Conservation (phyloP, 2,113 vertebrate genomes). For the Ailuropoda melanoleuca region DNA sequence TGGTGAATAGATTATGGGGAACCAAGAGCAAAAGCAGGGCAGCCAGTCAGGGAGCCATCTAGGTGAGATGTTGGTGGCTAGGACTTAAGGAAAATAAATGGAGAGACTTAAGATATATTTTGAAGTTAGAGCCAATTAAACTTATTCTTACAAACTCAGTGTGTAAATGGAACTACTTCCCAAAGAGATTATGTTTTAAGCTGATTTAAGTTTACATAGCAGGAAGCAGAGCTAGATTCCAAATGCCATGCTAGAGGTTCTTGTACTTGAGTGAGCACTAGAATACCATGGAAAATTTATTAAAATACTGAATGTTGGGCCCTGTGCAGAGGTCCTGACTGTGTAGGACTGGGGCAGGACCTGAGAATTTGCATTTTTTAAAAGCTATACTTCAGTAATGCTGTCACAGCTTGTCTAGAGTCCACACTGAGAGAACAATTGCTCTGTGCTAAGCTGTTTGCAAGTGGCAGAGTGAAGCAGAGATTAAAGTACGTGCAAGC, state of each 20-base stretch:
- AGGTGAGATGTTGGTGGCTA: not conserved
- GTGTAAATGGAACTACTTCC: not conserved
- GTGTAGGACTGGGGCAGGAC: not conserved
- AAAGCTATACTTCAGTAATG: not conserved
- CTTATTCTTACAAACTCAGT: not conserved
- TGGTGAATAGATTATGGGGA: not conserved
- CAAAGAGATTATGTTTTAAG: not conserved
- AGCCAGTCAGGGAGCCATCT: too few relatives aligned
- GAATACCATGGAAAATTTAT: not conserved
- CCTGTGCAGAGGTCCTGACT: not conserved
- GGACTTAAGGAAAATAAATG: not conserved
- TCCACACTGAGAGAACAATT: not conserved
- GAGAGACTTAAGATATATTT: not conserved
- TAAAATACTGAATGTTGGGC: not conserved
- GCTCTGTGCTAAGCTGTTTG: not conserved
- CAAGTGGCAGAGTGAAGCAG: not conserved
- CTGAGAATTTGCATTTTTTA: not conserved
- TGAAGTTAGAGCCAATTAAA: not conserved
- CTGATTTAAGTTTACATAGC: not conserved
- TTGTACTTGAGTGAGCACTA: not conserved
- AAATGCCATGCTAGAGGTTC: not conserved
- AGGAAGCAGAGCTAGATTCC: not conserved
- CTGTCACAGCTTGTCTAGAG: not conserved
- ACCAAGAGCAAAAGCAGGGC: not conserved
- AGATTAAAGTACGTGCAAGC: not conserved